Evolutionary conservation across 2,888 invertebrate species (phyloP).

Genomic region (Hesperia comma): DNA sequence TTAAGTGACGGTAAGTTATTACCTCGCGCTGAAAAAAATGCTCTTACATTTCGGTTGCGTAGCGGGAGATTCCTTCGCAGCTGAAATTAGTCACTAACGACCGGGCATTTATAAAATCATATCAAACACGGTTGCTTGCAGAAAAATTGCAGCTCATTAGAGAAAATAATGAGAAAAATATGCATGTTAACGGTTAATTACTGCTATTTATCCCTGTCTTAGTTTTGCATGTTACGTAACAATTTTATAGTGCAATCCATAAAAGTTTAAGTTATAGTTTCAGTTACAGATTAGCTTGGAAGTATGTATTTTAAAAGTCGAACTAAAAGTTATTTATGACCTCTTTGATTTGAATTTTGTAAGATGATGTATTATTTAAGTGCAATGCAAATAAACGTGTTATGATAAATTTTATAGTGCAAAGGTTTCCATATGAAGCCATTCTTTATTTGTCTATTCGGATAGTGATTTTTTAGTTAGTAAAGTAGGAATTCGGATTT

Average conservation of each 20-base stretch:
- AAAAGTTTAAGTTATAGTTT: no score
- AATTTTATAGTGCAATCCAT: no score
- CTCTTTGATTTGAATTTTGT: no score
- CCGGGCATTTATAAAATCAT: not conserved
- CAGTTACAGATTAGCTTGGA: not conserved
- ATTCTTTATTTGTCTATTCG: no score
- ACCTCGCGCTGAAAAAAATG: not conserved
- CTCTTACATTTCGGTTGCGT: not conserved
- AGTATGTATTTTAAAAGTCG: not conserved
- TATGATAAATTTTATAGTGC: no score
- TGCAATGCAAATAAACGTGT: no score
- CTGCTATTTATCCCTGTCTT: not conserved
- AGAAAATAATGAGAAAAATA: not conserved
- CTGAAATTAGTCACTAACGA: not conserved
- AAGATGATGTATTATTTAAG: no score
- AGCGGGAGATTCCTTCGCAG: not conserved
- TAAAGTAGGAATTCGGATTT: no score
- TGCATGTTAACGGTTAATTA: not conserved
- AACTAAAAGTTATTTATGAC: no score
- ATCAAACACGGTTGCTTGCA: not conserved
- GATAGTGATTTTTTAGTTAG: no score
- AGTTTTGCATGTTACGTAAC: not conserved
- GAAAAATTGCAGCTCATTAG: constrained; percentile 4
- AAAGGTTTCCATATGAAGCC: no score
- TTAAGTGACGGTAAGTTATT: no score